Conservation (phyloP, 2,888 invertebrate species). For the Eucera pruinosa region DNA sequence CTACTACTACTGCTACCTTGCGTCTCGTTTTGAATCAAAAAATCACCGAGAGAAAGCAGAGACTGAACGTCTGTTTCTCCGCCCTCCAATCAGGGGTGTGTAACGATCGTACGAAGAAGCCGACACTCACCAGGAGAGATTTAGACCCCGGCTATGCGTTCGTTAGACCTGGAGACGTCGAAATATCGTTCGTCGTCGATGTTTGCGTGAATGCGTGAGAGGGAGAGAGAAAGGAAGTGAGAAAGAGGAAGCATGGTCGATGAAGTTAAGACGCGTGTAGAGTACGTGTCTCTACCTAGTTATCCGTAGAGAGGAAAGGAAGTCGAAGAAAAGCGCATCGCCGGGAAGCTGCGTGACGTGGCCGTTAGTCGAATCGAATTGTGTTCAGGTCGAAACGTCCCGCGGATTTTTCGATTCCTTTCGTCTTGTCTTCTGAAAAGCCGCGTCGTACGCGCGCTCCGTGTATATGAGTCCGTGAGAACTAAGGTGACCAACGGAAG, state of each 20-base stretch:
- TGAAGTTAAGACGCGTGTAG: not conserved
- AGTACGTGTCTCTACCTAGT: constrained; percentile 26
- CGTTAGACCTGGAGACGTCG: constrained; percentile 5
- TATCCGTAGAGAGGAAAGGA: constrained; percentile 38
- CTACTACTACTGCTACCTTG: not conserved
- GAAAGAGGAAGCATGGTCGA: constrained; percentile 1
- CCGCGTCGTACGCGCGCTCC: constrained; percentile 18
- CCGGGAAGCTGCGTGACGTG: constrained; percentile 34
- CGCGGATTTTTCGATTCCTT: constrained; percentile 46
- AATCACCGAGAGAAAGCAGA: constrained; percentile 28
- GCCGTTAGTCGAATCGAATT: constrained; percentile 36
- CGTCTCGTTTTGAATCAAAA: constrained; percentile 30
- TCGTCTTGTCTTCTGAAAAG: constrained; percentile 46
- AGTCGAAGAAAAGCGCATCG: constrained; percentile 22
- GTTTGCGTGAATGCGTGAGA: not conserved
- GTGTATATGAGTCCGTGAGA: constrained; percentile 54
- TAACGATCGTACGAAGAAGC: constrained; percentile 17
- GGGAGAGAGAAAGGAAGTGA: constrained; percentile 16
- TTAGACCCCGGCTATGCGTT: constrained; percentile 8
- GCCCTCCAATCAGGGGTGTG: constrained; percentile 7
- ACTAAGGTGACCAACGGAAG: too few relatives aligned
- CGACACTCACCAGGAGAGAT: constrained; percentile 6
- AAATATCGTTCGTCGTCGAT: not conserved
- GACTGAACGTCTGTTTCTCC: constrained; percentile 24
- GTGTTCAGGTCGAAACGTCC: constrained; percentile 38